Conservation (phyloP, 2,113 vertebrate species). For the Platichthys stellatus region DNA sequence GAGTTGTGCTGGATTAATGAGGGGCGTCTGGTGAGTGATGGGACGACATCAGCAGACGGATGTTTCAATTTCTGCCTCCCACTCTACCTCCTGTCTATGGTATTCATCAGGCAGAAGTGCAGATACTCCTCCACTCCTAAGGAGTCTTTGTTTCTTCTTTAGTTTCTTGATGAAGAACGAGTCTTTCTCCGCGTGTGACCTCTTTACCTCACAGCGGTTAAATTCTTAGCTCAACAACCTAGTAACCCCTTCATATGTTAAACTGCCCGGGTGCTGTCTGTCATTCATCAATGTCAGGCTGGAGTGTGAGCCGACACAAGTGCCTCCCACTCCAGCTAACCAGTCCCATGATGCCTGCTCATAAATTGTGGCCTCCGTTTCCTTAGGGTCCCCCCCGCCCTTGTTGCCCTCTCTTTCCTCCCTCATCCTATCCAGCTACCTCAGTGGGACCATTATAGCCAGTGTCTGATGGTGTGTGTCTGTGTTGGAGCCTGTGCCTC, state of each 20-base stretch:
- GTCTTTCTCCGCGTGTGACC: conserved; percentile 14
- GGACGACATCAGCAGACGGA: conserved; percentile 66
- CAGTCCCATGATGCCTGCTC: conserved; percentile 48
- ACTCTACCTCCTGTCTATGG: conserved; percentile 63
- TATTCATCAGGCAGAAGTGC: conserved; percentile 54
- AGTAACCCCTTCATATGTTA: background rate
- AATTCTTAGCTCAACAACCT: background rate
- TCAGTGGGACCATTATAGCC: conserved; percentile 69
- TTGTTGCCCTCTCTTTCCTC: conserved; percentile 45
- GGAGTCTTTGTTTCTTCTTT: background rate
- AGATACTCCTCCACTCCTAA: conserved; percentile 17
- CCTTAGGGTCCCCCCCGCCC: conserved; percentile 19
- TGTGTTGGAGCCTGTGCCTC: conserved; percentile 32
- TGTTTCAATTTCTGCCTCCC: conserved; percentile 77
- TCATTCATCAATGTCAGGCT: conserved; percentile 40
- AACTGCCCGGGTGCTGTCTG: conserved; percentile 8
- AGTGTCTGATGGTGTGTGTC: conserved; percentile 53
- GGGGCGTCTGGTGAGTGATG: conserved; percentile 74
- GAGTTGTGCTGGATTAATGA: conserved; percentile 71
- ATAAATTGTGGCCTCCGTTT: conserved; percentile 60
- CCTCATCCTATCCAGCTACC: conserved; percentile 52
- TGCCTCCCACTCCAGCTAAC: conserved; percentile 55
- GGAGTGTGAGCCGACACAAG: conserved; percentile 43
- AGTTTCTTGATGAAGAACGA: background rate
- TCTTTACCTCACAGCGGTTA: conserved; percentile 9